Evolutionary conservation across 2,888 invertebrate genomes (phyloP), one percentile per base, ranked within the genome.

Genomic region (Pecten maximus): DNA sequence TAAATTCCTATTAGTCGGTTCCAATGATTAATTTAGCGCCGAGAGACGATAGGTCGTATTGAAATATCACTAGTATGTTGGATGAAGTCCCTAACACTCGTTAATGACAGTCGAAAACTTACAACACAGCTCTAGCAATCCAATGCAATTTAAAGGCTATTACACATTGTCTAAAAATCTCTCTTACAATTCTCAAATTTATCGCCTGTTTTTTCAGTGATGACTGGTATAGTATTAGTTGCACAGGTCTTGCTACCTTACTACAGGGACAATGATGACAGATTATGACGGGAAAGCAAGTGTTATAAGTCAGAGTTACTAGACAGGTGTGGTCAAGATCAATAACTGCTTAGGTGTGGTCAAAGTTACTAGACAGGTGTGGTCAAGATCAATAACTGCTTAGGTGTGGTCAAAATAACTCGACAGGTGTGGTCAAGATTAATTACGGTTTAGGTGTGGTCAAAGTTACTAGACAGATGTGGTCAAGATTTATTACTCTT

Each of bases 91-190:
- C 74, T 74, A 74, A 74, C 74, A 74, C 74, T 35, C 74, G 74
- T 74, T 74, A 74, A 74, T 74, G 74, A 74, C 74, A 28, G 74
- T 12, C 28, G 74, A 28, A 74, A 74, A 74, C 74, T 1, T 74
- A 74, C 74, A 74, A 74, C 74, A 74, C 74, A 35, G 35, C 74
- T 74, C 12, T 35, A 74, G 28, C 74, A 74, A 74, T 74, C 28
- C 35, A 74, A 74, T 74, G 74, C 35, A 74, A 74, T 74, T 74
- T 74, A 74, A 74, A 35, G 28, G 8, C 74, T 74, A 74, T 74
- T 74, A 74, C 74, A 74, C 28, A 35, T 74, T 8, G 74, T 74
- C 74, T 74, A 74, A 74, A 74, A 16, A 74, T 54, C 74, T 74
- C 1, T 10, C 28, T 12, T 23, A 74, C 35, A 74, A 74, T 35